These are phyloP conservation scores for Kryphioiulus occultus DNA, from an alignment of 2,888 invertebrate genomes.

Conservation along the genomic window DNA sequence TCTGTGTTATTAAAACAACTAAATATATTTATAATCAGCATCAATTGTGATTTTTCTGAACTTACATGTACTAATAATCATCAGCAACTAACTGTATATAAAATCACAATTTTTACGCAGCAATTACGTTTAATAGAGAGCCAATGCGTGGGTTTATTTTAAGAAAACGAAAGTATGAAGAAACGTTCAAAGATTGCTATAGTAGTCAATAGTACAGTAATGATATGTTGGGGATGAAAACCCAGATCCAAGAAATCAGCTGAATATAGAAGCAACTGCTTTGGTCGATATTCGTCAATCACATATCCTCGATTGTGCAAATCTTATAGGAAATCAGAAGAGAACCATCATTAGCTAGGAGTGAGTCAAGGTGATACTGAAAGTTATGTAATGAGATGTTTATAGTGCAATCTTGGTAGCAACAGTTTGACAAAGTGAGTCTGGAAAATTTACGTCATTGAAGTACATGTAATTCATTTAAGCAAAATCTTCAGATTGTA, in stretches of 20 bases:
- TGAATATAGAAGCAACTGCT: neutral
- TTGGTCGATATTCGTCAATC: neutral
- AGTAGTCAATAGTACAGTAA: neutral
- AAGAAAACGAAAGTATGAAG: neutral
- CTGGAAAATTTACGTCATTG: too few relatives aligned
- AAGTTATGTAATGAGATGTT: neutral
- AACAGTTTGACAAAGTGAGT: neutral
- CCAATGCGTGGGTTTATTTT: neutral
- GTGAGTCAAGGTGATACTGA: neutral
- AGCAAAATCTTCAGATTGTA: too few relatives aligned
- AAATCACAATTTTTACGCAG: neutral
- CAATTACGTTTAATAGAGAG: neutral
- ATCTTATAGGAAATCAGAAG: neutral
- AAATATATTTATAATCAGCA: neutral
- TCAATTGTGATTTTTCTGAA: neutral
- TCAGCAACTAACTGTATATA: neutral
- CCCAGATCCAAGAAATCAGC: neutral
- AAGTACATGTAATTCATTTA: too few relatives aligned
- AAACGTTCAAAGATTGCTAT: neutral
- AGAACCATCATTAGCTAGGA: neutral
- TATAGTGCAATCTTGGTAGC: neutral
- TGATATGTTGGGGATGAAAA: neutral
- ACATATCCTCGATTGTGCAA: neutral
- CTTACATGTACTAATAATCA: neutral
- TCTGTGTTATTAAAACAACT: neutral